Percentiles rank a stretch among this genome's conserved stretches.
phyloP scores from a whole-genome alignment of 2,888 invertebrate species.

The Cartodere bifasciata region DNA sequence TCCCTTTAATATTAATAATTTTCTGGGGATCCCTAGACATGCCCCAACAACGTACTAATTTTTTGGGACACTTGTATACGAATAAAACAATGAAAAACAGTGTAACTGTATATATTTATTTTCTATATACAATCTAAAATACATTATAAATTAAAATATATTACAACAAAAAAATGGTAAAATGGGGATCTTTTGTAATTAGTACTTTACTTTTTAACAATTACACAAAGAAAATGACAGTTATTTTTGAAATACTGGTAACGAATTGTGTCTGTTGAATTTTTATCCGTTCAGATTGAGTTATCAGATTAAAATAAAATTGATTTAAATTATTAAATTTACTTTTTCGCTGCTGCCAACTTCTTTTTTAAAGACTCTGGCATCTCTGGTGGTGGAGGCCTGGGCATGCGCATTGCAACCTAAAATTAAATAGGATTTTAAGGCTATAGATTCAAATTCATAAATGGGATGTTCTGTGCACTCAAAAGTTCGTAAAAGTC shows the following conservation, averaged over 20 bases:
- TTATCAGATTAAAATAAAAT: constrained; percentile 4
- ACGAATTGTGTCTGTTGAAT: not conserved
- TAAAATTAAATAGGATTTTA: constrained; percentile 25
- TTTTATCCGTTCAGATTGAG: constrained; percentile 9
- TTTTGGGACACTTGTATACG: no score
- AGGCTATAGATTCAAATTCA: no score
- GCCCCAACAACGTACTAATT: no score
- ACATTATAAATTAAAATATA: constrained; percentile 17
- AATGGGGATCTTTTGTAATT: constrained; percentile 3
- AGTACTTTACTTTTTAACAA: no score
- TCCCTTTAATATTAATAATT: no score
- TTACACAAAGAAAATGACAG: no score
- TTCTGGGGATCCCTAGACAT: no score
- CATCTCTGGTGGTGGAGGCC: constrained; percentile 94
- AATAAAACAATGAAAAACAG: constrained; percentile 1
- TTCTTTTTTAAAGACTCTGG: constrained; percentile 80
- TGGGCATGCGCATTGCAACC: constrained; percentile 69
- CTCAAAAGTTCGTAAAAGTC: no score
- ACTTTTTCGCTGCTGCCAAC: constrained; percentile 29
- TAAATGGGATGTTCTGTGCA: no score
- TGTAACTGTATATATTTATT: not conserved
- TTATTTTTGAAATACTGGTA: constrained; percentile 10
- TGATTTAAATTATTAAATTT: constrained; percentile 9
- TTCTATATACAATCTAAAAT: constrained; percentile 23
- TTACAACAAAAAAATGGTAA: constrained; percentile 10